Base-by-base conservation (phyloP, 2,888 invertebrate species). In the Meloe dianella region DNA sequence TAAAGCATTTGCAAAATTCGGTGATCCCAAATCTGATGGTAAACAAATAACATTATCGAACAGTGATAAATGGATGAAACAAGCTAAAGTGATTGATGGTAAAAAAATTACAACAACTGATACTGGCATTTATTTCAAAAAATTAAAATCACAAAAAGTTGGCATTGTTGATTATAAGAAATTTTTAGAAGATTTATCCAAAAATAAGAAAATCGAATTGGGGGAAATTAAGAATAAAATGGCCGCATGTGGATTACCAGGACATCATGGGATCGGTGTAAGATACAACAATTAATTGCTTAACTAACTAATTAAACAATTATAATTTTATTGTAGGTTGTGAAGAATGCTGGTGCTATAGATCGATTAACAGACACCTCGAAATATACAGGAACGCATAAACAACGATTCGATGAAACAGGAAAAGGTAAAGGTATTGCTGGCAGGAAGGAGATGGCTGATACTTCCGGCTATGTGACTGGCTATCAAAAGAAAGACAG, bases 31-130 rank as follows among this genome's bases (percentile, higher is more conserved):
- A 81, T 94, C 94, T 38, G 95, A 95, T 80, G 96, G 96, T 0
- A 94, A 92, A 82, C 87, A 88, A 63, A 93, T 96, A 71, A 95
- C 95, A 0, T 86, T 96, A 10, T 94, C 94, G 9, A 95, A 96
- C 83, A 94, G 94, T 79, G 96, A 96, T 84, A 96, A 96, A 84
- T 96, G 96, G 96, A 94, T 96, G 94, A 96, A 95, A 79, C 96
- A 96, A 81, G 95, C 95, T 0, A 94, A 91, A 81, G 91, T 91
- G 9, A 92, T 94, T 74, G 95, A 90, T 67, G 82, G 90, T 2
- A 95, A 94, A 84, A 94, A 92, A 80, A 92, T 95, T 73, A 94
- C 95, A 0, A 95, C 96, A 17, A 95, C 95, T 7, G 96, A 96
- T 81, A 96, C 95, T 0, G 96, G 93, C 29, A 96, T 96, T 71